phyloP scores from a whole-genome alignment of 23 tunicate species.

The Trididemnum clinides region DNA sequence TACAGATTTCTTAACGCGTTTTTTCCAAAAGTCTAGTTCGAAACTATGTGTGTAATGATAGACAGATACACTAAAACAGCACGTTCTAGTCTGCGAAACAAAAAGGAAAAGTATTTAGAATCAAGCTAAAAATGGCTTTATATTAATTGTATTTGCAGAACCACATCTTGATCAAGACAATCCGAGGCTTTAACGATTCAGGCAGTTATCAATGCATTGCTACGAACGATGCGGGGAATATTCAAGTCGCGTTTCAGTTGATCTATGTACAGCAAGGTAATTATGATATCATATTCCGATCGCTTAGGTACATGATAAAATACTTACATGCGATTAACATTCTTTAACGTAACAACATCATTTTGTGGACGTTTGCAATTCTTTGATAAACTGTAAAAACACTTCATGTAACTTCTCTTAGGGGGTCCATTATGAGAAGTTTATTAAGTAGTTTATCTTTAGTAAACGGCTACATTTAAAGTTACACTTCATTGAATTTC shows the following conservation, averaged over 20 bases:
- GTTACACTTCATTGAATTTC: no score
- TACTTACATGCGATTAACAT: neutral
- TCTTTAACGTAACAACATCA: no score
- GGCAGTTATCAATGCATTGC: conserved; percentile 46
- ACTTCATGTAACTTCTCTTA: no score
- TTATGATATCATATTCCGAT: neutral
- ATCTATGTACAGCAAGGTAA: conserved; percentile 6
- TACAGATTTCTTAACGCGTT: no score
- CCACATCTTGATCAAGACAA: neutral
- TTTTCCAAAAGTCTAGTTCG: no score
- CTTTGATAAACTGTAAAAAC: neutral
- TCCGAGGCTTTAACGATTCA: neutral
- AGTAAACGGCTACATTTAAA: no score
- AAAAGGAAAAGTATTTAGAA: neutral
- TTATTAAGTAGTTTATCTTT: no score
- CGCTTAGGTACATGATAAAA: neutral
- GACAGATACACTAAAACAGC: no score
- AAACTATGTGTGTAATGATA: no score
- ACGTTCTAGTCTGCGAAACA: no score
- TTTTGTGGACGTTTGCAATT: no score
- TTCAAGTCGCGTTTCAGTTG: conserved; percentile 16
- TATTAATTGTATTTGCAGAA: neutral
- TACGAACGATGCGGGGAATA: conserved; percentile 17
- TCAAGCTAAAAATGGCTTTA: neutral
- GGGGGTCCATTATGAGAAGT: no score